Evolutionary conservation across 2,888 invertebrate genomes (phyloP).

Genomic region (Endomychus coccineus): DNA sequence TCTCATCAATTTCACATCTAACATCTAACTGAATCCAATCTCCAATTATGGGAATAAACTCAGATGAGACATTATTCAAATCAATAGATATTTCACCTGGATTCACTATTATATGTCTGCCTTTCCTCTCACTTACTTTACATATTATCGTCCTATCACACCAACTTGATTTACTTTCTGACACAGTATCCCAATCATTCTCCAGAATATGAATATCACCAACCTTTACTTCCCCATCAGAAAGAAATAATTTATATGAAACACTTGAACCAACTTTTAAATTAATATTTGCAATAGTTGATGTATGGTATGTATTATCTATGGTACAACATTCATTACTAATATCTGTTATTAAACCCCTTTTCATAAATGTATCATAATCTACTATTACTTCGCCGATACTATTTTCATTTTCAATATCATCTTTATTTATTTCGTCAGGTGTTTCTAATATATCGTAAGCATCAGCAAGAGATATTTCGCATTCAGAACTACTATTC

Average conservation of each 20-base stretch:
- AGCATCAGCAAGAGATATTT: slow-evolving; percentile 29
- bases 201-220: slow-evolving; percentile 38
- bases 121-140: slow-evolving; percentile 41
- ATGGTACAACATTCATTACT: slow-evolving; percentile 48
- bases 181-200: slow-evolving; percentile 42
- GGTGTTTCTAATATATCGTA: slow-evolving; percentile 24
- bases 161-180: slow-evolving; percentile 35
- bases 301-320: slow-evolving; percentile 52
- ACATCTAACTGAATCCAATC: slow-evolving; percentile 62
- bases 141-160: slow-evolving; percentile 37
- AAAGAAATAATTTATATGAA: slow-evolving; percentile 33
- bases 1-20: slow-evolving; percentile 54
- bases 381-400: slow-evolving; percentile 11
- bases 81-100: slow-evolving; percentile 52
- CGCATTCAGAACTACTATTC: slow-evolving; percentile 15
- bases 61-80: slow-evolving; percentile 54
- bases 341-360: slow-evolving; percentile 57
- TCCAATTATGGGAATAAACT: slow-evolving; percentile 61
- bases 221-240: slow-evolving; percentile 36
- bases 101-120: slow-evolving; percentile 44
- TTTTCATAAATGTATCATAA: slow-evolving; percentile 30
- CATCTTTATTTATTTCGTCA: slow-evolving; percentile 8
- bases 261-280: slow-evolving; percentile 52
- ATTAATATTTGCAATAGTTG: too few species aligned
- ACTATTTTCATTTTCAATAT: slow-evolving; percentile 7